These are phyloP conservation scores for Xiphias gladius DNA, from an alignment of 2,113 vertebrate species.

Conservation along the genomic window DNA sequence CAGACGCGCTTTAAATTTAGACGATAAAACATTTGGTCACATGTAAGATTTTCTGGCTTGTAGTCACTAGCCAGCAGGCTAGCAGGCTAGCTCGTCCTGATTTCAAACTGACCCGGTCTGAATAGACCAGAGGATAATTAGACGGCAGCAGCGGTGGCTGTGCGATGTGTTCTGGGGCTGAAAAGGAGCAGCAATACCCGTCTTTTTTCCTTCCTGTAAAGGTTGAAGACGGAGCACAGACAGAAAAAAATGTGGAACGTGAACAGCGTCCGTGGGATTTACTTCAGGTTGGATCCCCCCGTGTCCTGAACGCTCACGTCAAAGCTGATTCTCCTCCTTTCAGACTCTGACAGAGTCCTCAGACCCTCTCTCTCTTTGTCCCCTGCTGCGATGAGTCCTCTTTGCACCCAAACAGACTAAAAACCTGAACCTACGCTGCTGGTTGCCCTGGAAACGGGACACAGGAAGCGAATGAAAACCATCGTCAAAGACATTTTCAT, in stretches of 20 bases:
- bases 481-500: too few relatives aligned
- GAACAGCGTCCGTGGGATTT: neutral
- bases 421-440: neutral
- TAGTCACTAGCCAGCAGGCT: too few relatives aligned
- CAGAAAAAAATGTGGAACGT: neutral
- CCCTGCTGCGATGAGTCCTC: constrained; percentile 10
- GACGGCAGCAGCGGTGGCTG: too few relatives aligned
- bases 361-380: neutral
- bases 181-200: too few relatives aligned
- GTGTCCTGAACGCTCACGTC: constrained; percentile 18
- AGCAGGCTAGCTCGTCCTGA: too few relatives aligned
- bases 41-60: too few relatives aligned
- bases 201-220: neutral
- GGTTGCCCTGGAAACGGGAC: constrained; percentile 9
- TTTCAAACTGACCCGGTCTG: too few relatives aligned
- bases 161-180: too few relatives aligned
- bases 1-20: too few relatives aligned
- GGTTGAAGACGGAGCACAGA: neutral
- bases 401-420: constrained; percentile 5
- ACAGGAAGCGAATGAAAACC: neutral
- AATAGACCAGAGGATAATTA: too few relatives aligned
- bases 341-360: neutral
- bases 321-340: neutral
- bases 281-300: neutral
- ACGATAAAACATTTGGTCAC: too few relatives aligned